phyloP scores from a whole-genome alignment of 2,888 invertebrate species.

The Acronicta aceris region DNA sequence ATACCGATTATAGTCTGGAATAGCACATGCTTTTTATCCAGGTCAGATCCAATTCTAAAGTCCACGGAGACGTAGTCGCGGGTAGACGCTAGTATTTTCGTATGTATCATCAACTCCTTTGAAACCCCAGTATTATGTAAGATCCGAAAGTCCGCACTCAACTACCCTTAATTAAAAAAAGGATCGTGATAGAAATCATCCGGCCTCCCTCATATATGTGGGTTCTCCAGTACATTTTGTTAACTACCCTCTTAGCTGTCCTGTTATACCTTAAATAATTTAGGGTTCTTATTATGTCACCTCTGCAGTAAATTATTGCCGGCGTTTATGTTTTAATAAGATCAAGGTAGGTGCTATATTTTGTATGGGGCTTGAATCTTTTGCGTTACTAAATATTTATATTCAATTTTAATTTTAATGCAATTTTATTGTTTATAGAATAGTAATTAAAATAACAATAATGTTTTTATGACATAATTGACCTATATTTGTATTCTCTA shows the following conservation, averaged over 20 bases:
- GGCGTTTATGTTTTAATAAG: constrained; percentile 46
- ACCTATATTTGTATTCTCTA: too few species aligned
- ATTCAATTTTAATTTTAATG: too few species aligned
- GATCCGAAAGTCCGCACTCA: constrained; percentile 7
- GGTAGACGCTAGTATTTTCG: too few species aligned
- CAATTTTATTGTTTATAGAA: neutral
- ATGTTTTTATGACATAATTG: too few species aligned
- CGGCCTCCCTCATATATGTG: neutral
- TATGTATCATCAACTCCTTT: neutral
- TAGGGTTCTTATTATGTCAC: constrained; percentile 20
- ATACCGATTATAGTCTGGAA: too few species aligned
- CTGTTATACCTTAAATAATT: constrained; percentile 16
- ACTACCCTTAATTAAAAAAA: constrained; percentile 3
- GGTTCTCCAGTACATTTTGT: constrained; percentile 9
- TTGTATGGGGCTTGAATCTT: constrained; percentile 4
- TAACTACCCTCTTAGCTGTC: neutral
- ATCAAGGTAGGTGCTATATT: constrained; percentile 4
- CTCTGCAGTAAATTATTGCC: constrained; percentile 33
- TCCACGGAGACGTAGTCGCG: too few species aligned
- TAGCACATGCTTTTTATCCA: too few species aligned
- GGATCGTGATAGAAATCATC: neutral
- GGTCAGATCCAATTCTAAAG: too few species aligned
- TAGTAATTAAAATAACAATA: too few species aligned
- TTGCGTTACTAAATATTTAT: neutral
- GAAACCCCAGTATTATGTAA: constrained; percentile 4